Evolutionary conservation across 2,888 invertebrate species (phyloP).

Genomic region (Pteria penguin): DNA sequence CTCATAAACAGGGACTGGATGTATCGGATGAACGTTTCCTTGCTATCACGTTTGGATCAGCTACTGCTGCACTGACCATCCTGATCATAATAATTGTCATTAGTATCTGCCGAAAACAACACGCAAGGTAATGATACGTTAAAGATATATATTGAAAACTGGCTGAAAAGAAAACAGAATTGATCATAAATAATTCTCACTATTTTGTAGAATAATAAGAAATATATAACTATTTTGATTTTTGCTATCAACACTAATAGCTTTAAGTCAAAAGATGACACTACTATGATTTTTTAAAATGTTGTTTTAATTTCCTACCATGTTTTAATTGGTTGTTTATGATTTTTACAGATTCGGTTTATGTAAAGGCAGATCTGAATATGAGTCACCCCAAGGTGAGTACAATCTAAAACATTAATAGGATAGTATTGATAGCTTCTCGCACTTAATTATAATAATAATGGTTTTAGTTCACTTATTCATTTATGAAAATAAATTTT

Average conservation of each 20-base stretch:
- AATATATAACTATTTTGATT: too few species aligned
- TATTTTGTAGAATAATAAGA: too few species aligned
- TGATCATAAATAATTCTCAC: too few species aligned
- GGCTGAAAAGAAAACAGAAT: not conserved
- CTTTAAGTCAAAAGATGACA: too few species aligned
- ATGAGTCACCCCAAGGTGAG: slow-evolving; percentile 48
- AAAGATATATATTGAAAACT: too few species aligned
- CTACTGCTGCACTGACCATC: slow-evolving; percentile 66
- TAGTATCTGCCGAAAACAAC: slow-evolving; percentile 59
- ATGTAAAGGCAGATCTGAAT: slow-evolving; percentile 30
- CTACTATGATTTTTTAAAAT: too few species aligned
- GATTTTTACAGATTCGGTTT: slow-evolving; percentile 1
- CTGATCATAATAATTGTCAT: slow-evolving; percentile 65
- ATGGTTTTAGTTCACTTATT: not conserved
- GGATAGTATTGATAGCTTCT: too few species aligned
- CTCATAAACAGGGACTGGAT: slow-evolving; percentile 30
- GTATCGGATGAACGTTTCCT: slow-evolving; percentile 68
- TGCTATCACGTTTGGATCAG: slow-evolving; percentile 69
- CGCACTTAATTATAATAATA: too few species aligned
- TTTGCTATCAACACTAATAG: too few species aligned
- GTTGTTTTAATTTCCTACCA: not conserved
- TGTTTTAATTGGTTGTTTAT: not conserved
- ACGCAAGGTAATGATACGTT: slow-evolving; percentile 47
- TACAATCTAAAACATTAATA: too few species aligned
- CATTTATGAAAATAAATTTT: not conserved